Evolutionary conservation across 2,113 vertebrate species (phyloP).

Genomic region (Oplegnathus fasciatus): DNA sequence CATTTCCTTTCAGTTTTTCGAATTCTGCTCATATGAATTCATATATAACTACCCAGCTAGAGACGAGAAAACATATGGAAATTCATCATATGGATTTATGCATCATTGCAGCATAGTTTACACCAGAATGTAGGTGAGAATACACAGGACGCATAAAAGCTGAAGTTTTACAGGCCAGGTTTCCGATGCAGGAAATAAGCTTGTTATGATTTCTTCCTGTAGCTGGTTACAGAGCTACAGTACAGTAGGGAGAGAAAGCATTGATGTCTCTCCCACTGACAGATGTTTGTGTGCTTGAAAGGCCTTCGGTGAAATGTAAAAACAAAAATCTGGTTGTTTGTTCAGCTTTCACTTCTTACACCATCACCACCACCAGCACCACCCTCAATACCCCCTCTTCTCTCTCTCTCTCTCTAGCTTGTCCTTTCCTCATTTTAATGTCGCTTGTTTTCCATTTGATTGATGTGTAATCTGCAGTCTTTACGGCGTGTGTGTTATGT

Average conservation of each 20-base stretch:
- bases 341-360: constrained; percentile 47
- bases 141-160: background rate
- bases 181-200: constrained; percentile 17
- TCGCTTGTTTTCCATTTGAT: constrained; percentile 45
- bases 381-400: background rate
- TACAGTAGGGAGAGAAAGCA: constrained; percentile 12
- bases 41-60: background rate
- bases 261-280: constrained; percentile 60
- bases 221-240: too few species aligned
- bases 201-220: constrained; percentile 25
- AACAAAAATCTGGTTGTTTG: constrained; percentile 58
- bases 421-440: constrained; percentile 29
- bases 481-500: background rate
- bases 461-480: constrained; percentile 49
- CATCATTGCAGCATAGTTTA: background rate
- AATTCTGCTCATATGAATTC: background rate
- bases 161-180: constrained; percentile 9
- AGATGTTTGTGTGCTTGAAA: constrained; percentile 67
- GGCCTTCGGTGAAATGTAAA: constrained; percentile 59
- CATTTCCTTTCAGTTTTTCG: background rate
- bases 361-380: background rate
- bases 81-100: constrained; percentile 20
- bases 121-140: constrained; percentile 16
- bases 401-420: background rate
- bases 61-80: background rate